Conservation (phyloP, 2,888 invertebrate species). For the Harpalus rubripes region DNA sequence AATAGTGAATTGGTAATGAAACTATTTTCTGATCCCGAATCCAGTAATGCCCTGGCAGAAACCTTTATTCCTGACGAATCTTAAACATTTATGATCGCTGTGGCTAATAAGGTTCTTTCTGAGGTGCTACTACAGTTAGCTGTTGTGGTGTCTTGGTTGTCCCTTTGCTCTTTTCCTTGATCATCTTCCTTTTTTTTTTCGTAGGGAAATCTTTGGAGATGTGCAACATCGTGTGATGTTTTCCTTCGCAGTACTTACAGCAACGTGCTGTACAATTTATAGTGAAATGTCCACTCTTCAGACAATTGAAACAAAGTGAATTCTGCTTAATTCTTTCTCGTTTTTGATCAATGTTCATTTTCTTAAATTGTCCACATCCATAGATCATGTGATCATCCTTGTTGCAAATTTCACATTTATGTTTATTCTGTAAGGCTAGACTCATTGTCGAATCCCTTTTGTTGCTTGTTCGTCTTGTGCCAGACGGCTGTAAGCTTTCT, state of each 20-base stretch:
- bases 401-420: not conserved
- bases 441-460: not conserved
- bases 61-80: too few relatives aligned
- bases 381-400: not conserved
- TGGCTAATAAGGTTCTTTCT: too few relatives aligned
- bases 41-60: too few relatives aligned
- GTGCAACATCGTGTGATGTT: too few relatives aligned
- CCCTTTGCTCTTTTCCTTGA: not conserved
- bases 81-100: too few relatives aligned
- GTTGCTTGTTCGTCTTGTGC: not conserved
- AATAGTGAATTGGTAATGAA: too few relatives aligned
- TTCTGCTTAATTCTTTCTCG: too few relatives aligned
- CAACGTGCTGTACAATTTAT: not conserved
- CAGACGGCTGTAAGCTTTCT: not conserved
- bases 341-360: not conserved
- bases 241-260: not conserved
- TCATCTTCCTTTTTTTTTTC: too few relatives aligned
- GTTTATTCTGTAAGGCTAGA: not conserved
- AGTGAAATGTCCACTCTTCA: not conserved
- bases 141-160: not conserved
- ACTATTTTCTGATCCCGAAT: too few relatives aligned
- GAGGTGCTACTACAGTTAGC: not conserved
- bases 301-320: not conserved
- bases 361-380: not conserved
- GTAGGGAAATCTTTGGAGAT: not conserved